Conservation (phyloP, 2,113 vertebrate species). For the Pomatorhinus ruficollis region DNA sequence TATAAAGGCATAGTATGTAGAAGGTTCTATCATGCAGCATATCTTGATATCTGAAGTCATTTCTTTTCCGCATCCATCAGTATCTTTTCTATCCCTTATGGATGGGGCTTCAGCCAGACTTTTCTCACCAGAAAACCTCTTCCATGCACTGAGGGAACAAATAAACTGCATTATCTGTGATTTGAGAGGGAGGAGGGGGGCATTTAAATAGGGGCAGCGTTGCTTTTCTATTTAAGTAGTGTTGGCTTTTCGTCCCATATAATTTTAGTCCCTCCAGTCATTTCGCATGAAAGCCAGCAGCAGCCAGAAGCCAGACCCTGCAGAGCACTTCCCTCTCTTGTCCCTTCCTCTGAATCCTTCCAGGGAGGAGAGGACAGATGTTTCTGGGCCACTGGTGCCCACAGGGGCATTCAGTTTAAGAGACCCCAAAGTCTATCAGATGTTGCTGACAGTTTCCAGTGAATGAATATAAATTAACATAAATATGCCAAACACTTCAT, state of each 20-base stretch:
- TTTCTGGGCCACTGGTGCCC: neutral
- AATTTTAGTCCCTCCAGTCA: neutral
- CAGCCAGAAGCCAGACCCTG: neutral
- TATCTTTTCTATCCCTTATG: neutral
- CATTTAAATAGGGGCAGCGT: neutral
- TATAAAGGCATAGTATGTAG: neutral
- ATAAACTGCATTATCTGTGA: neutral
- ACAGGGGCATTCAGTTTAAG: neutral
- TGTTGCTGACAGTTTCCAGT: neutral
- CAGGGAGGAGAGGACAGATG: neutral
- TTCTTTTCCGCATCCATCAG: neutral
- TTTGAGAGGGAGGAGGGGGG: accelerated
- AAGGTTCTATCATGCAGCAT: neutral
- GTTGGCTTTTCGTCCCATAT: neutral
- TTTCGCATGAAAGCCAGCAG: neutral
- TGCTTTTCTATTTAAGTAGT: neutral
- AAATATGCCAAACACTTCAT: neutral
- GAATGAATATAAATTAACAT: neutral
- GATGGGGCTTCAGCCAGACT: neutral
- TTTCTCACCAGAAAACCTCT: neutral
- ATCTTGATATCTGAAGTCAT: neutral
- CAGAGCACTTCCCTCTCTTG: neutral
- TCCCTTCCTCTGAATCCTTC: neutral
- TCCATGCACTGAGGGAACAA: neutral
- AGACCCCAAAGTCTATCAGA: neutral